Percentiles rank a stretch among this genome's conserved stretches.
phyloP scores from a whole-genome alignment of 1,140 invertebrate genomes.

The Drosophila santomea region DNA sequence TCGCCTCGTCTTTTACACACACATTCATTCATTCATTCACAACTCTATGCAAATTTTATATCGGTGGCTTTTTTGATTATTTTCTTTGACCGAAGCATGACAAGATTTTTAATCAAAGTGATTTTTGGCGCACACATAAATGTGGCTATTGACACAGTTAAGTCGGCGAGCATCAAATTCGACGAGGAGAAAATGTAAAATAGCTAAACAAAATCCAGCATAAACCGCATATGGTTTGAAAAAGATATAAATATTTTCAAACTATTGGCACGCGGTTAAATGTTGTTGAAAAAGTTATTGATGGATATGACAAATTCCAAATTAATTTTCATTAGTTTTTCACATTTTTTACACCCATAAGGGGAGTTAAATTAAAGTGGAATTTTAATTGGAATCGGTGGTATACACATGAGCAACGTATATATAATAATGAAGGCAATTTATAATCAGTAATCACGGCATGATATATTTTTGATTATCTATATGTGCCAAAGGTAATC shows the following conservation, averaged over 20 bases:
- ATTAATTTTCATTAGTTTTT: slow-evolving; percentile 45
- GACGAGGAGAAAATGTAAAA: slow-evolving; percentile 49
- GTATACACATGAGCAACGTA: slow-evolving; percentile 1
- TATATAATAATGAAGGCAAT: slow-evolving; percentile 7
- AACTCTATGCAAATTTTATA: slow-evolving; percentile 70
- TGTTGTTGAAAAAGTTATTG: slow-evolving; percentile 2
- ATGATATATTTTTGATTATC: slow-evolving; percentile 9
- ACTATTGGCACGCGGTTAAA: slow-evolving; percentile 15
- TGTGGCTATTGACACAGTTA: slow-evolving; percentile 77
- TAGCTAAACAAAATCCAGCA: neutral
- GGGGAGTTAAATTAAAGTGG: neutral
- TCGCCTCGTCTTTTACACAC: slow-evolving; percentile 16
- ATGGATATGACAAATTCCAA: slow-evolving; percentile 11
- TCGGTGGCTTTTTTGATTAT: slow-evolving; percentile 37
- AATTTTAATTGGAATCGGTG: slow-evolving; percentile 15
- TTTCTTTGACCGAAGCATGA: slow-evolving; percentile 73
- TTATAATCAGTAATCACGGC: slow-evolving; percentile 13
- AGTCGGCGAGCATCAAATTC: slow-evolving; percentile 55
- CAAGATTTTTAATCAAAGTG: slow-evolving; percentile 79
- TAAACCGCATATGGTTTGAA: slow-evolving; percentile 24
- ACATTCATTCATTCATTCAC: slow-evolving; percentile 61
- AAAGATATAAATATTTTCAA: slow-evolving; percentile 22
- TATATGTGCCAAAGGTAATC: neutral
- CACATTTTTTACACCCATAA: slow-evolving; percentile 4
- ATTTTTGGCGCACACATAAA: slow-evolving; percentile 73